Evolutionary conservation across 1,140 invertebrate species (phyloP), one percentile per base, ranked within the genome.

Genomic region (Drosophila truncata): DNA sequence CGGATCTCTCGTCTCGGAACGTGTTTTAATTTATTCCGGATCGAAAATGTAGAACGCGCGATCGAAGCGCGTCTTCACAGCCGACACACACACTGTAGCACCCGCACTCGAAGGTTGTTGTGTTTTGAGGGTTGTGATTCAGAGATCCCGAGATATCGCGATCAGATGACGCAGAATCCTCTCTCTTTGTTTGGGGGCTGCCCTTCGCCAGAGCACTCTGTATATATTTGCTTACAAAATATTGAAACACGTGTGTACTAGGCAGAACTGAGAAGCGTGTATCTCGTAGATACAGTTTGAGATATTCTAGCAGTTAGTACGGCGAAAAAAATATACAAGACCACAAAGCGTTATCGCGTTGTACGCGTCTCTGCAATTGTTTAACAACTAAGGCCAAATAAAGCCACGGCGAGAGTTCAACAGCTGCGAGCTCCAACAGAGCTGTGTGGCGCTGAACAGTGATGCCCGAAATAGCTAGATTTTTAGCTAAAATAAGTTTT

Each of bases 331-430:
- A 71, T 72, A 20, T 23, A 42, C 18, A 75, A 35, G 29, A 37
- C 63, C 37, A 69, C 71, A 67, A 74, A 41, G 71, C 72, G 59
- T 13, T 74, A 78, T 72, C 73, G 64, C 75, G 73, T 78, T 78
- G 73, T 75, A 67, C 78, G 85, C 84, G 84, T 50, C 82, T 78
- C 80, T 69, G 76, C 83, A 86, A 76, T 86, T 81, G 42, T 82
- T 87, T 67, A 66, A 86, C 41, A 61, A 77, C 82, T 84, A 67
- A 80, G 65, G 59, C 20, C 62, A 59, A 37, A 50, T 35, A 50
- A 41, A 49, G 42, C 42, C 39, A 23, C 33, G 46, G 63, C 33
- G 41, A 35, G 60, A 59, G 59, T 25, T 44, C 57, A 65, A 70
- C 71, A 83, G 61, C 71, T 78, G 37, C 25, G n/a, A 50, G 41